Evolutionary conservation across 35 echinoderm and acorn worm species (phyloP).

Genomic region (Acanthaster planci): DNA sequence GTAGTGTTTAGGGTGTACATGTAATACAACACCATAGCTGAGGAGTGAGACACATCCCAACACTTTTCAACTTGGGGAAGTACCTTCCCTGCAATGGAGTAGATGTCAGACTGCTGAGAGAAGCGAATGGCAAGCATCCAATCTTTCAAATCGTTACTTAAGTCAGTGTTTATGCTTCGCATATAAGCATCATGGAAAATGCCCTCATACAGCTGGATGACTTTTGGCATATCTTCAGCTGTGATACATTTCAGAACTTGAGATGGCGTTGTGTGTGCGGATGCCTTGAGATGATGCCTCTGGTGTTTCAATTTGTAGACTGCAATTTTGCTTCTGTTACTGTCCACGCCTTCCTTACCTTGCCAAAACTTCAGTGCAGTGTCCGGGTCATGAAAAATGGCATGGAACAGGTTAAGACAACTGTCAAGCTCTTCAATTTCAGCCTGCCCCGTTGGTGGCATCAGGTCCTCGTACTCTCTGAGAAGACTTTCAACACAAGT

Average conservation of each 20-base stretch:
- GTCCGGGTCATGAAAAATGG: slow-evolving; percentile 9
- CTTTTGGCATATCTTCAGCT: neutral
- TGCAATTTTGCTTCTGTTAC: slow-evolving; percentile 15
- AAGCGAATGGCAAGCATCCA: slow-evolving; percentile 32
- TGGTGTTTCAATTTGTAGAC: slow-evolving; percentile 14
- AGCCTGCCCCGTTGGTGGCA: neutral
- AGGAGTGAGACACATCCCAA: neutral
- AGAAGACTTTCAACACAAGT: neutral
- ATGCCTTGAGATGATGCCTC: neutral
- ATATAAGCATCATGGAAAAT: neutral
- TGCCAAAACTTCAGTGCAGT: slow-evolving; percentile 29
- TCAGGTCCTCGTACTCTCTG: slow-evolving; percentile 16
- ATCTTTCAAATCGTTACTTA: slow-evolving; percentile 4
- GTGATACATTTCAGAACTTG: neutral
- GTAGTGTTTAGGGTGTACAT: slow-evolving; percentile 11
- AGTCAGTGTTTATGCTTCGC: neutral
- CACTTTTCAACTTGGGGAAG: slow-evolving; percentile 28
- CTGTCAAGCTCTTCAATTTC: neutral
- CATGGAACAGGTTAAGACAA: slow-evolving; percentile 14
- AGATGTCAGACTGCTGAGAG: slow-evolving; percentile 4
- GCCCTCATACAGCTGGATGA: slow-evolving; percentile 20
- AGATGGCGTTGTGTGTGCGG: neutral
- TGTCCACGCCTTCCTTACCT: slow-evolving; percentile 11
- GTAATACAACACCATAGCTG: neutral
- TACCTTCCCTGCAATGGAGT: slow-evolving; percentile 12